Base-by-base conservation (phyloP, 2,888 invertebrate species). In the Eremobia ochroleuca region DNA sequence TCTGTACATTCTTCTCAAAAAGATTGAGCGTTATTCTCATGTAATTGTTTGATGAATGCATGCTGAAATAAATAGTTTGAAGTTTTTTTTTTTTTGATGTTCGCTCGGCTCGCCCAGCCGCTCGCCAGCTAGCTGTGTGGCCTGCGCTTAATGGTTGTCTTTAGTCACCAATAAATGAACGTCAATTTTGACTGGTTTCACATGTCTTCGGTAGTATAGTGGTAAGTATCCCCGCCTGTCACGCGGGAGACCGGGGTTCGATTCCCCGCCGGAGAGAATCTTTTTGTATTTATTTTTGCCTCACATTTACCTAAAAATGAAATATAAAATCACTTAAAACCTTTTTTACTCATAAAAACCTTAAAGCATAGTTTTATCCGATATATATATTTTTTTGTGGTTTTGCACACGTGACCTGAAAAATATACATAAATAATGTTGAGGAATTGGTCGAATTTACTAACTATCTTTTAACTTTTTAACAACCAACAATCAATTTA, bases 161-260 rank as follows among this genome's bases (percentile, higher is more conserved):
- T 28, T 70, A 15, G 9, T 40, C 0, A 2, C 15, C 8, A 65
- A 18, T 11, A 62, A 5, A 0, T 11, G 3, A 40, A 72, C 21
- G 0, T 2, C 0, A 71, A 84, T 80, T 82, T 85, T 52, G 8
- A 0, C 2, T 0, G 0, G 80, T 86, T 88, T 81, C 0, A 0
- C 0, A 92, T 85, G 88, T 96, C 96, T 94, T 95, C 96, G 96
- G 96, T 97, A 96, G 96, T 96, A 96, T 96, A 97, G 96, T 97
- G 96, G 96, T 96, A 85, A 97, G 97, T 96, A 96, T 96, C 96
- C 96, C 97, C 96, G 97, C 97, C 96, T 97, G 96, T 97, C 96
- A 96, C 96, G 96, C 96, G 96, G 96, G 96, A 97, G 97, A 97
- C 97, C 96, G 96, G 96, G 96, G 96, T 97, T 97, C 96, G 96